These are phyloP conservation scores for Thunnus thynnus DNA, from an alignment of 2,113 vertebrate genomes.

Conservation along the genomic window DNA sequence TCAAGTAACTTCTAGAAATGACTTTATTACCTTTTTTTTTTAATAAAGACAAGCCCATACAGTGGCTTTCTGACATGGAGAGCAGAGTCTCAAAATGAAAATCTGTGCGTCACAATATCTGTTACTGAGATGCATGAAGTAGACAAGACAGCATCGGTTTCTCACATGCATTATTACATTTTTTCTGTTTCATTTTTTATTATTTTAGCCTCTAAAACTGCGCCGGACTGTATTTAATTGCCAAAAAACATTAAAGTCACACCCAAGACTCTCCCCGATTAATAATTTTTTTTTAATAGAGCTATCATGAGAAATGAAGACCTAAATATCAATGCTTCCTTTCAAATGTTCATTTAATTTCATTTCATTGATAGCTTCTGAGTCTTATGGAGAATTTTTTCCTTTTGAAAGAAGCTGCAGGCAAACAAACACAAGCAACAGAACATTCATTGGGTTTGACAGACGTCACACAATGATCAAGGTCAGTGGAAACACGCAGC, in stretches of 20 bases:
- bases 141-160: background rate
- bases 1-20: background rate
- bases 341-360: background rate
- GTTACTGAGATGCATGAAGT: background rate
- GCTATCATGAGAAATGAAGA: background rate
- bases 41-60: background rate
- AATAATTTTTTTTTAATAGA: background rate
- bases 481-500: slow-evolving; percentile 10
- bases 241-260: background rate
- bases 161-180: background rate
- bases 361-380: background rate
- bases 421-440: slow-evolving; percentile 10
- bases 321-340: background rate
- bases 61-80: background rate
- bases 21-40: background rate
- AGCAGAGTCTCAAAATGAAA: background rate
- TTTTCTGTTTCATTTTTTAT: background rate
- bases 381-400: background rate
- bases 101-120: background rate
- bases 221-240: background rate
- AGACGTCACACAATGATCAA: slow-evolving; percentile 56
- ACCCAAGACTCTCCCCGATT: background rate
- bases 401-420: background rate
- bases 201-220: background rate
- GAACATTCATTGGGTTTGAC: slow-evolving; percentile 34